Evolutionary conservation across 2,113 vertebrate species (phyloP), one percentile per base, ranked within the genome.

Genomic region (Percina caprodes): DNA sequence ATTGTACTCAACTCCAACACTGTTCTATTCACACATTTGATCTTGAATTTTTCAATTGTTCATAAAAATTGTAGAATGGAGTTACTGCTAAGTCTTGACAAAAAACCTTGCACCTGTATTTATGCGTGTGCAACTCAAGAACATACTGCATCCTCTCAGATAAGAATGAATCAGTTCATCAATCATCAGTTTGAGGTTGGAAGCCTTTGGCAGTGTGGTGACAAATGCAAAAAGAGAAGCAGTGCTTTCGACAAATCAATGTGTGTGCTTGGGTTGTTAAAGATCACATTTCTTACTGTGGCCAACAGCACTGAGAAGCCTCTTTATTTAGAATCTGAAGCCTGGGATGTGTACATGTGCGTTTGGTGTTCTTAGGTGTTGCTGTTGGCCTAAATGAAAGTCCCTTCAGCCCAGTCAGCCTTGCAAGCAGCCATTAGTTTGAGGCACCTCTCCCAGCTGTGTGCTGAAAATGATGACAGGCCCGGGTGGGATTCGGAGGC

Each of bases 391-490:
- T 48, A 82, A 69, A 85, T 75, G 82, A 83, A 82, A 85, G 77
- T 59, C 58, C 72, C 21, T 81, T 72, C 51, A 73, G 66, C 69
- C 63, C 60, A 82, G 52, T 85, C 62, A 70, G 82, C 74, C 84
- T 86, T 81, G 71, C 82, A 79, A 39, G 62, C n/a, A 79, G 84
- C 82, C 79, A 89, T 85, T 89, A 85, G 77, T 86, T 76, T 87
- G n/a, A 79, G 77, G 74, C 65, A 62, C 52, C 65, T 70, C 75
- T 86, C 68, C 72, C 75, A 21, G 69, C 56, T 84, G 85, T 87
- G 70, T 8, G 10, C 74, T 83, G 83, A 91, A 92, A 92, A 76
- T 80, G 74, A 86, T 87, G 86, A 81, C 74, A 79, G 87, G 69
- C 83, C 76, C 24, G 45, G 52, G 48, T 24, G 48, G 30, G 74